Percentiles rank a stretch among this genome's conserved stretches.
These are phyloP conservation scores for Falco novaeseelandiae DNA, from an alignment of 2,797 vertebrate species.

Conservation along the genomic window DNA sequence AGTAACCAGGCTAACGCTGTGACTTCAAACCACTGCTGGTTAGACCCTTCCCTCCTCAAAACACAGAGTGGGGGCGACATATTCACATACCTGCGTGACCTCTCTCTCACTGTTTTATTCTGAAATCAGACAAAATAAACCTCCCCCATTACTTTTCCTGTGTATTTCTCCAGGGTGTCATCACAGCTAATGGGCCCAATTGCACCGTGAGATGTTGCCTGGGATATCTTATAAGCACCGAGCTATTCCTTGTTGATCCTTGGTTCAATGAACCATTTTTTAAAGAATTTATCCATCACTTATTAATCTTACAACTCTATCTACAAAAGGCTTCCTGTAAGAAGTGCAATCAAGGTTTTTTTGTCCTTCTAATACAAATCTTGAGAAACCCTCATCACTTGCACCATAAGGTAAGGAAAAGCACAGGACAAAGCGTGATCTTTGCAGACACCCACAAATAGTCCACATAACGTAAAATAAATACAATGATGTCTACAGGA, in stretches of 20 bases:
- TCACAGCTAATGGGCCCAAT: not conserved
- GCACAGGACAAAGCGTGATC: not conserved
- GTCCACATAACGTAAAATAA: not conserved
- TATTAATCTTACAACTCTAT: not conserved
- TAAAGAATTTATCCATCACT: not conserved
- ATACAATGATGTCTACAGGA: not conserved
- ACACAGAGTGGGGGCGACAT: not conserved
- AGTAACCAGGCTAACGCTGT: not conserved
- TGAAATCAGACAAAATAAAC: not conserved
- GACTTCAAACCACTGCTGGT: not conserved
- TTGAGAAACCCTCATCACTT: not conserved
- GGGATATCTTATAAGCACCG: not conserved
- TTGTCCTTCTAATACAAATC: not conserved
- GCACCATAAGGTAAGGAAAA: not conserved
- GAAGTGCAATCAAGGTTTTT: not conserved
- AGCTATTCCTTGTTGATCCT: not conserved
- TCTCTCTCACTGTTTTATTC: not conserved
- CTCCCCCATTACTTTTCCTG: not conserved
- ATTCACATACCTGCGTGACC: accelerated
- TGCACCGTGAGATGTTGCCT: not conserved
- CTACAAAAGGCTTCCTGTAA: not conserved
- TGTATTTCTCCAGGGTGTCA: not conserved
- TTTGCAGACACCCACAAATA: accelerated
- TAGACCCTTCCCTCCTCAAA: not conserved
- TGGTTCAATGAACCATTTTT: not conserved